Base-by-base conservation (phyloP, 1,140 invertebrate genomes). In the Octopus sinensis region DNA sequence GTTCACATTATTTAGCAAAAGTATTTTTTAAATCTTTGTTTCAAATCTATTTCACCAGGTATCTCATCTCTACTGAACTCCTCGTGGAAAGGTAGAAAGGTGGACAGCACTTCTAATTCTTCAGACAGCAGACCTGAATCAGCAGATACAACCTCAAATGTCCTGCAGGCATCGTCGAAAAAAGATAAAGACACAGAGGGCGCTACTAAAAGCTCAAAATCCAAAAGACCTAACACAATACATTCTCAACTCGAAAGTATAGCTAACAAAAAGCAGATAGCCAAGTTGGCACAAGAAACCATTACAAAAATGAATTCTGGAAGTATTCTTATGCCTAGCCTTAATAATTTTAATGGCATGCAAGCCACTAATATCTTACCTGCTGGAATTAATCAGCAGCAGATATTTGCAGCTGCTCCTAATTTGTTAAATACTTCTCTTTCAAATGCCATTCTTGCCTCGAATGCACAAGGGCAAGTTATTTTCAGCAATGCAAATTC, bases 221-320 rank as follows among this genome's bases (percentile, higher is more conserved):
- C 79, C 17, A 86, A 85, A 71, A 85, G 85, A 62, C 83, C 83
- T 23, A 87, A 87, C 54, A 86, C 86, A 1, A 82, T 88, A 13
- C 85, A 83, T 80, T 73, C 81, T 17, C 87, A 87, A 43, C 79
- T 88, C 54, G 86, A 87, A 78, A 82, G 84, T n/a, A 81, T 84
- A 10, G 83, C 85, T 78, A 83, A 84, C 79, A 81, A 51, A 80
- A 86, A 77, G 5, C 76, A 52, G 7, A n/a, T 23, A 23, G 68
- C 68, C 68, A 51, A 77, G 17, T 12, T 52, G 76, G 13, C 52
- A 54, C 85, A 86, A 62, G 54, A 80, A 51, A 81, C 84, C 43
- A 83, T 82, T 23, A 80, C 82, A 53, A 80, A 82, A 13, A 80
- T 43, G 76, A 83, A 78, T 80, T 81, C 43, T 10, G 52, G 76